These are phyloP conservation scores for Pissodes strobi DNA, from an alignment of 1,140 invertebrate species.

Conservation along the genomic window DNA sequence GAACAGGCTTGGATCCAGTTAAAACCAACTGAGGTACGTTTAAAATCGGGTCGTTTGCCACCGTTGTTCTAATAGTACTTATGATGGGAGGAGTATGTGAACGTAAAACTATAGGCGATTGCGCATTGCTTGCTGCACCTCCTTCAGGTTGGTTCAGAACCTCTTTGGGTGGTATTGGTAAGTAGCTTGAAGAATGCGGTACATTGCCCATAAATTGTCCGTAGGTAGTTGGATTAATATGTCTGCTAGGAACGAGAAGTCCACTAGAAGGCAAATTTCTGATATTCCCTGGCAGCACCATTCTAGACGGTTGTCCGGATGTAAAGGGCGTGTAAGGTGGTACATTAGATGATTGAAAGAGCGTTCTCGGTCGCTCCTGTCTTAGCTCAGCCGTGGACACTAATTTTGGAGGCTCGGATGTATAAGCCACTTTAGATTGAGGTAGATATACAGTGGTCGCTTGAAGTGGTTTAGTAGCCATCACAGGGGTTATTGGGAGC, in stretches of 20 bases:
- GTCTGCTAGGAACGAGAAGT: slow-evolving; percentile 38
- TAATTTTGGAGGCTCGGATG: slow-evolving; percentile 44
- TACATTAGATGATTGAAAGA: slow-evolving; percentile 40
- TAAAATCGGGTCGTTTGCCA: too few species aligned
- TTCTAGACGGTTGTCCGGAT: slow-evolving; percentile 28
- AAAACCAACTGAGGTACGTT: slow-evolving; percentile 19
- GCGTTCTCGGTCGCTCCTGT: slow-evolving; percentile 38
- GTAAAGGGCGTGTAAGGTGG: slow-evolving; percentile 31
- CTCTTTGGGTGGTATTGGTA: slow-evolving; percentile 26
- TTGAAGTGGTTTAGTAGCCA: slow-evolving; percentile 62
- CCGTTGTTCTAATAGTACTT: neutral
- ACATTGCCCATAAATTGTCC: slow-evolving; percentile 28
- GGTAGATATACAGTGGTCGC: slow-evolving; percentile 57
- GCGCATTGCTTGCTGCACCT: neutral
- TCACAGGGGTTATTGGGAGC: slow-evolving; percentile 61
- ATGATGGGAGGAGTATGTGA: neutral
- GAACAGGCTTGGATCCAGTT: neutral
- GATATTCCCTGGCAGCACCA: slow-evolving; percentile 40
- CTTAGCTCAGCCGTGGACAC: slow-evolving; percentile 35
- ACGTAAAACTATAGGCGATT: too few species aligned
- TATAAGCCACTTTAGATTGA: slow-evolving; percentile 53
- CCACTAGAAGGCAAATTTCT: slow-evolving; percentile 29
- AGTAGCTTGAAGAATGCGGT: slow-evolving; percentile 23
- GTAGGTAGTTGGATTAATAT: slow-evolving; percentile 22
- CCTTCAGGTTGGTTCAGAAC: neutral